phyloP scores from a whole-genome alignment of 2,888 invertebrate species.

The Sceliomorpha sp. region DNA sequence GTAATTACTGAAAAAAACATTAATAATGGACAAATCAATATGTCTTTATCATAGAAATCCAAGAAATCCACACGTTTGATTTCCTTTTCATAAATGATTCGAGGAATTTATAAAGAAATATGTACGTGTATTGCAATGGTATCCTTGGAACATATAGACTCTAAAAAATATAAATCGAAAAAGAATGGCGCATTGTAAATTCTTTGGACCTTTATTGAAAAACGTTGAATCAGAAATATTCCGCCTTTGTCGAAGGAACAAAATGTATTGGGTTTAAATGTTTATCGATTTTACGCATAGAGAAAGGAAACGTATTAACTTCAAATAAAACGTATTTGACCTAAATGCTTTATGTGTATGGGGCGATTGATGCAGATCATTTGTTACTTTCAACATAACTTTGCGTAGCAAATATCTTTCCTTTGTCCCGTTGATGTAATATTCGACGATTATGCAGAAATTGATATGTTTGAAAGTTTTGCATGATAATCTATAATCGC shows the following conservation, averaged over 20 bases:
- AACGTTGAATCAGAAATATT: constrained; percentile 6
- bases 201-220: constrained; percentile 1
- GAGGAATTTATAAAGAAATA: no score
- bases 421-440: no score
- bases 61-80: no score
- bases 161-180: constrained; percentile 2
- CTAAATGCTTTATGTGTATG: neutral
- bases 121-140: no score
- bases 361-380: neutral
- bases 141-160: neutral
- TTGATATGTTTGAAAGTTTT: no score
- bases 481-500: no score
- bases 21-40: no score
- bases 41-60: no score
- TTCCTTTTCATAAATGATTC: no score
- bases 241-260: constrained; percentile 3
- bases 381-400: neutral
- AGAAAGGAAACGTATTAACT: neutral
- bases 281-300: neutral
- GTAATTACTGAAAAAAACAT: no score
- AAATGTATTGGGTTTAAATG: neutral
- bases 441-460: no score
- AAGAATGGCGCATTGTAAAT: constrained; percentile 11
- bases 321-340: neutral
- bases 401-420: no score